Percentiles rank a stretch among this genome's conserved stretches.
phyloP scores from a whole-genome alignment of 2,888 invertebrate species.

The Drosophila kanekoi region DNA sequence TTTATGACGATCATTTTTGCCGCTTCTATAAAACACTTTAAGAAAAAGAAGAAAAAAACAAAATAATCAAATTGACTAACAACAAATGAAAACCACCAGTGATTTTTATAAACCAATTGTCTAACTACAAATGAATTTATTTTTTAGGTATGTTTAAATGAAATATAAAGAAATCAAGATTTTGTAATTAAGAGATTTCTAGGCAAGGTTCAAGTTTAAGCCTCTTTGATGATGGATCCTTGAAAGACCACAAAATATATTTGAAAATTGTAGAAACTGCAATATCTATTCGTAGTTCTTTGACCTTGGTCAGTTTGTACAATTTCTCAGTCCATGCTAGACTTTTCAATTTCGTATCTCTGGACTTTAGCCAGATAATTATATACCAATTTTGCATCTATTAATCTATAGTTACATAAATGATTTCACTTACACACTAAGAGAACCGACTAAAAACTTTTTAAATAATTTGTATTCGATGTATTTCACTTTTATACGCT shows the following conservation, averaged over 20 bases:
- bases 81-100: slow-evolving; percentile 70
- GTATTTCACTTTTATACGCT: slow-evolving; percentile 55
- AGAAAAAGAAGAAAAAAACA: slow-evolving; percentile 30
- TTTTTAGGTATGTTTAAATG: slow-evolving; percentile 37
- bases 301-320: slow-evolving; percentile 2
- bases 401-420: slow-evolving; percentile 8
- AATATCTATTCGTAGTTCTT: slow-evolving; percentile 3
- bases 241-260: slow-evolving; percentile 30
- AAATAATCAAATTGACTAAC: slow-evolving; percentile 51
- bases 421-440: slow-evolving; percentile 7
- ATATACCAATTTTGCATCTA: slow-evolving; percentile 19
- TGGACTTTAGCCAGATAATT: slow-evolving; percentile 7
- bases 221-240: slow-evolving; percentile 28
- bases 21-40: slow-evolving; percentile 63
- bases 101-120: slow-evolving; percentile 77
- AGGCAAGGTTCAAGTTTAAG: slow-evolving; percentile 36
- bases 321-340: slow-evolving; percentile 6
- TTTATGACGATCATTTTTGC: slow-evolving; percentile 60
- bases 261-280: slow-evolving; percentile 8
- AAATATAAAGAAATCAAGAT: slow-evolving; percentile 27
- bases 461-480: slow-evolving; percentile 34
- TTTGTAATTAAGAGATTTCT: slow-evolving; percentile 37
- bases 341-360: background rate
- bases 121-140: slow-evolving; percentile 37
- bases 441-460: slow-evolving; percentile 24